Percentiles rank a stretch among this genome's conserved stretches.
Conservation (phyloP, 2,113 vertebrate genomes). For the Conger conger region DNA sequence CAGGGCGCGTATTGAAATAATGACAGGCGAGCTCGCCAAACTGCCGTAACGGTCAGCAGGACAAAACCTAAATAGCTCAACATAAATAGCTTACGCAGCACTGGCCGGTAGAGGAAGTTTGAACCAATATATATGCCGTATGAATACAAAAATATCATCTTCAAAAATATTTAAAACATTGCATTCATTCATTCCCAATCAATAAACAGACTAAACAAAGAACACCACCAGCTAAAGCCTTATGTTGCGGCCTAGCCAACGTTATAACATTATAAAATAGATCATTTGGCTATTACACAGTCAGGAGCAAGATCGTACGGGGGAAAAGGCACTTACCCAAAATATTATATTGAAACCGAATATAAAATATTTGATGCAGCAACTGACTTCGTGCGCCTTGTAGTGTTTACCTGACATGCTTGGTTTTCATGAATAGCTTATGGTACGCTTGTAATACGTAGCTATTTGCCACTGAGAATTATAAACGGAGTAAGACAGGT, state of each 20-base stretch:
- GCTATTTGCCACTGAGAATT: background rate
- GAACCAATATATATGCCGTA: background rate
- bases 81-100: background rate
- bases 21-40: background rate
- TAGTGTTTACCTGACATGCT: conserved; percentile 97
- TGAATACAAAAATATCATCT: background rate
- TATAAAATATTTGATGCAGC: conserved; percentile 99
- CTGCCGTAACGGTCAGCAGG: background rate
- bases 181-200: background rate
- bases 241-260: background rate
- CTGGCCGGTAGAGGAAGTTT: background rate
- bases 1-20: background rate
- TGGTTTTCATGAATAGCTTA: conserved; percentile 65
- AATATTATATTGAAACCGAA: conserved; percentile 99
- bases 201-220: background rate
- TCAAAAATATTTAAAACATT: background rate
- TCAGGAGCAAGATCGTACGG: background rate
- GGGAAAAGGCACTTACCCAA: conserved; percentile 80
- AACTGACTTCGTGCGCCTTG: conserved; percentile 98
- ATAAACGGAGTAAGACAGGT: conserved; percentile 16
- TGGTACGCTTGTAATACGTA: conserved; percentile 37
- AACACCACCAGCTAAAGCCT: background rate
- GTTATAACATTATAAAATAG: background rate
- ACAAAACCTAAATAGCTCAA: background rate
- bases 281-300: background rate